These are phyloP conservation scores for Clupea harengus DNA, from an alignment of 2,113 vertebrate species.

Conservation along the genomic window DNA sequence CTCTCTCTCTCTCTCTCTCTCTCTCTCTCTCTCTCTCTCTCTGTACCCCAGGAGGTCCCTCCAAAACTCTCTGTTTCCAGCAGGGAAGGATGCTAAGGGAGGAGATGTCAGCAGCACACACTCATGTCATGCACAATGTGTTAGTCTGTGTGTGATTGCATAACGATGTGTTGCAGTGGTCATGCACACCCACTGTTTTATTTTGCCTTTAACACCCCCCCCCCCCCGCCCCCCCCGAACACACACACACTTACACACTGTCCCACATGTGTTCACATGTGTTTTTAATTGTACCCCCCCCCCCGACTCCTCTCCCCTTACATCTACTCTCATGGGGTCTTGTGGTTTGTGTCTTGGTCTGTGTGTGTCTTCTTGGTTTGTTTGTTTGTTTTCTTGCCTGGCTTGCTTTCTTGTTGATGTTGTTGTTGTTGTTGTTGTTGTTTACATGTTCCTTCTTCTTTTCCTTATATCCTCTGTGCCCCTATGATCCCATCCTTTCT, in stretches of 20 bases:
- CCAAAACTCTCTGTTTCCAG: neutral
- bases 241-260: neutral
- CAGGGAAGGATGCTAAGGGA: neutral
- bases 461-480: neutral
- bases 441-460: neutral
- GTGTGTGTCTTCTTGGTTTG: constrained; percentile 8
- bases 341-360: neutral
- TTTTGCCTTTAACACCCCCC: neutral
- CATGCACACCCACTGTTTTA: neutral
- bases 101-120: neutral
- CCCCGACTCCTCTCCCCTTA: neutral
- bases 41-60: neutral
- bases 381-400: neutral
- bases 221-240: neutral
- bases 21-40: neutral
- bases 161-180: neutral
- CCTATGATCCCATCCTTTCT: neutral
- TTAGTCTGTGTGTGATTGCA: neutral
- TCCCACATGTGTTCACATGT: constrained; percentile 6
- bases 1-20: neutral
- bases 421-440: neutral
- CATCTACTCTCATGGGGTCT: neutral
- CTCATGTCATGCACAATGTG: neutral
- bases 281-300: neutral
- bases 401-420: constrained; percentile 62